Base-by-base conservation (phyloP, 2,113 vertebrate species). In the Poeciliopsis retropinna region DNA sequence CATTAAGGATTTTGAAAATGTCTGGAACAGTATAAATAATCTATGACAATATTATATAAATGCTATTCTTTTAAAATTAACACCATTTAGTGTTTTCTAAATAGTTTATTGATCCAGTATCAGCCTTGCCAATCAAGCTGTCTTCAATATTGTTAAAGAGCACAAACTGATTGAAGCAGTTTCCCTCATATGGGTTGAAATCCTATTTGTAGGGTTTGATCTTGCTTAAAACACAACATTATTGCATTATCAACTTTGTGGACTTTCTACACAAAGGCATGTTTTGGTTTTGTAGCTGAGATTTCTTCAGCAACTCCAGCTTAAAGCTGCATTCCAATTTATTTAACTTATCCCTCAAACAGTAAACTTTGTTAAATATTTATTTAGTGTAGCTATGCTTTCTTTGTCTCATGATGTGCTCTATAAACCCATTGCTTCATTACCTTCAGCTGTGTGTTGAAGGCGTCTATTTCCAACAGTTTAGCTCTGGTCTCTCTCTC, bases 371-470 rank as follows among this genome's bases (percentile, higher is more conserved):
- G 17, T 14, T 47, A 19, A 4, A 47, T 47, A 47, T 19, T 47
- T 47, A 19, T 47, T 17, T 47, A 0, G 5, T 17, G 17, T 27
- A 62, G 13, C 5, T 65, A 12, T n/a, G 64, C 28, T 70, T 10
- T 14, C 5, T 44, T 54, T 17, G 1, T 15, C 47, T 30, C 1
- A 3, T 51, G 67, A 22, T 61, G 64, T 30, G 66, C 11, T 62
- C 57, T 41, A 3, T 0, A 1, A 28, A 14, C 3, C 5, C 37
- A 37, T 5, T 7, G 19, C 22, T 73, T n/a, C 4, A 64, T 87
- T 95, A 99, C 98, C 97, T 99, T 99, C 64, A 99, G 94, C 71
- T 99, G 98, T 60, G 97, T 97, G 91, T 98, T 99, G 92, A 99
- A 99, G 67, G 96, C 95, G 63, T 99, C 98, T 62, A 99, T 99